Conservation (phyloP, 2,888 invertebrate species). For the Eustalomyia histrio region DNA sequence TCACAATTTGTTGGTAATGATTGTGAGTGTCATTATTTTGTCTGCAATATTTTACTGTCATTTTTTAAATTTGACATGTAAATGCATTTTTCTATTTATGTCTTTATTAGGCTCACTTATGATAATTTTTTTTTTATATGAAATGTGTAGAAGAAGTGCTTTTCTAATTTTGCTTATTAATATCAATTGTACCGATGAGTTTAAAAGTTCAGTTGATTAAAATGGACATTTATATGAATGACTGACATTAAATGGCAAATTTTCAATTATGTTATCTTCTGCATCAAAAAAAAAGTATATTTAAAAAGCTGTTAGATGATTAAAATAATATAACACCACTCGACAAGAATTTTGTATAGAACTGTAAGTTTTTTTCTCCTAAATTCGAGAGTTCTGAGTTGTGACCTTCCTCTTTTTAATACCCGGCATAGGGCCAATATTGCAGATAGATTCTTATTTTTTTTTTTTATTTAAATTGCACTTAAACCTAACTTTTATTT, state of each 20-base stretch:
- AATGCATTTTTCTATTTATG: slow-evolving; percentile 7
- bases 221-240: background rate
- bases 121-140: slow-evolving; percentile 19
- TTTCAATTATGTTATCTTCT: too few species aligned
- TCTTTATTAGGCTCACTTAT: slow-evolving; percentile 9
- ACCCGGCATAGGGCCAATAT: too few species aligned
- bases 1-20: slow-evolving; percentile 39
- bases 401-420: too few species aligned
- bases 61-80: slow-evolving; percentile 44
- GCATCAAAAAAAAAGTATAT: too few species aligned
- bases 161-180: slow-evolving; percentile 22
- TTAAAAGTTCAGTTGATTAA: slow-evolving; percentile 11
- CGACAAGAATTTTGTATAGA: too few species aligned
- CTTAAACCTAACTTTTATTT: too few species aligned
- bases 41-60: slow-evolving; percentile 22
- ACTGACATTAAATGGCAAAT: background rate
- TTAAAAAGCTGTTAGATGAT: too few species aligned
- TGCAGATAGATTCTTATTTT: too few species aligned
- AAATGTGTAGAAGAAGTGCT: background rate
- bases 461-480: too few species aligned
- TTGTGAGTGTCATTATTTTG: slow-evolving; percentile 5
- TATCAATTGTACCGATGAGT: slow-evolving; percentile 18
- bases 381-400: too few species aligned
- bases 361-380: too few species aligned
- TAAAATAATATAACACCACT: too few species aligned